Conservation (phyloP, 1,140 invertebrate genomes). For the Calliopsis andreniformis region DNA sequence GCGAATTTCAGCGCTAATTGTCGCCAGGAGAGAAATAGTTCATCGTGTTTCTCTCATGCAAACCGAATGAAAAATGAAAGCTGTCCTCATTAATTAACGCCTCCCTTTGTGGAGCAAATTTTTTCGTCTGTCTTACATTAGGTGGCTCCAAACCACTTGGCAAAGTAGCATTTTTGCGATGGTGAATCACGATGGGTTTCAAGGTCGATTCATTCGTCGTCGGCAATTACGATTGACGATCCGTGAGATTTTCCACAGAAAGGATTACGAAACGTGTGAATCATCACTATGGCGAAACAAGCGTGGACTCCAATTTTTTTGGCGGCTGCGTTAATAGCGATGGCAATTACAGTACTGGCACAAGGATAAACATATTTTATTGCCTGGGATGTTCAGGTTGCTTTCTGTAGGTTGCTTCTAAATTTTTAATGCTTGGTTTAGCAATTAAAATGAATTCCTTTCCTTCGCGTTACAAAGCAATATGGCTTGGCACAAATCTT, state of each 20-base stretch:
- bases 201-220: conserved; percentile 39
- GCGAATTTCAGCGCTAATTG: not conserved
- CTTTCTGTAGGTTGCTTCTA: no score
- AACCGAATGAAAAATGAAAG: conserved; percentile 33
- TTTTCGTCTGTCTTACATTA: conserved; percentile 14
- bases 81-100: not conserved
- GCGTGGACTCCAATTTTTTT: conserved; percentile 1
- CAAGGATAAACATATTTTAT: not conserved
- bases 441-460: no score
- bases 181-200: conserved; percentile 50
- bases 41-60: not conserved
- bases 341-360: not conserved
- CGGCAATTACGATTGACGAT: conserved; percentile 1
- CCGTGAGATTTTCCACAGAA: conserved; percentile 52
- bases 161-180: conserved; percentile 41
- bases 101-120: conserved; percentile 2
- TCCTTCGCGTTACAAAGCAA: no score
- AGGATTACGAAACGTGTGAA: conserved; percentile 48
- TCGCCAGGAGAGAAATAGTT: not conserved
- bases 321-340: conserved; percentile 6
- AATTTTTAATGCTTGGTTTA: no score
- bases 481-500: no score
- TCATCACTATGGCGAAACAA: conserved; percentile 33
- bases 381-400: not conserved
- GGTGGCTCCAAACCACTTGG: not conserved